Conservation (phyloP, 37 sponge, comb jelly and placozoan genomes). For the Aplysina aerophoba region DNA sequence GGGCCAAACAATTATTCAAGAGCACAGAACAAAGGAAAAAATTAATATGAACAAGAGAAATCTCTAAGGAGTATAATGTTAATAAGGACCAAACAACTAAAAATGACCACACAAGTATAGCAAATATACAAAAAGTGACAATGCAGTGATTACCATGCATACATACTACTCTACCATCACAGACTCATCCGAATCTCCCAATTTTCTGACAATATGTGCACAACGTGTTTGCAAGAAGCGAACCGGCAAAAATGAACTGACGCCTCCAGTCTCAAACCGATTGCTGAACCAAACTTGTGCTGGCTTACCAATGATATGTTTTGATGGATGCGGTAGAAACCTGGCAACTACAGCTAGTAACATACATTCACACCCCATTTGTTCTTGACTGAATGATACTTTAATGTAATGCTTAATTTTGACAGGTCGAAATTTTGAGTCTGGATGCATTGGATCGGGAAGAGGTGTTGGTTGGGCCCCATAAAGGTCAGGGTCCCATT, state of each 20-base stretch:
- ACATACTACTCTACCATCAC: conserved; percentile 14
- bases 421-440: not conserved
- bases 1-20: no score
- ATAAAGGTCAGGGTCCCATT: not conserved
- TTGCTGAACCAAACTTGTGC: not conserved
- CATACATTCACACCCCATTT: not conserved
- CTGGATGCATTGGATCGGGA: not conserved
- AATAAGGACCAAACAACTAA: no score
- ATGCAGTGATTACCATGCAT: no score
- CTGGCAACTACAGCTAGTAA: conserved; percentile 11
- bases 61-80: no score
- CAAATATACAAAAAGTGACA: no score
- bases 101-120: no score
- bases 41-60: no score
- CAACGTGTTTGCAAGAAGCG: not conserved
- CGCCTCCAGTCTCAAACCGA: not conserved
- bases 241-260: not conserved
- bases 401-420: not conserved
- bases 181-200: not conserved
- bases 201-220: not conserved
- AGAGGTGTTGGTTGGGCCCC: conserved; percentile 2
- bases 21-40: no score
- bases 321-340: conserved; percentile 22
- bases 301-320: conserved; percentile 20
- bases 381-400: not conserved